Conservation (phyloP, 2,113 vertebrate genomes). For the Lagenorhynchus albirostris region DNA sequence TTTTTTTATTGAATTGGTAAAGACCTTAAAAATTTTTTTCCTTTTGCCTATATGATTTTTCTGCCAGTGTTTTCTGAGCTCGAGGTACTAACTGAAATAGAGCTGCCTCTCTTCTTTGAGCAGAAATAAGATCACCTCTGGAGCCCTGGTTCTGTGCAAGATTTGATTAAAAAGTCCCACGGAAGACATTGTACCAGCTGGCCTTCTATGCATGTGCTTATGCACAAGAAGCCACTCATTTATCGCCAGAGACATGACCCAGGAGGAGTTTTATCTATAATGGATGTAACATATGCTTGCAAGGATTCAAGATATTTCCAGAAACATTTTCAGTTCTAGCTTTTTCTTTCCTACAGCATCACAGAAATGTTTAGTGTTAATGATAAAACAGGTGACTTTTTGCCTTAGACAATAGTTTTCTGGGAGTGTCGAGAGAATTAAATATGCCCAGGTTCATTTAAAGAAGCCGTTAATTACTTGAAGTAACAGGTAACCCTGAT, state of each 20-base stretch:
- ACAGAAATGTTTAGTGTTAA: conserved; percentile 6
- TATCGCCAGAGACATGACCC: neutral
- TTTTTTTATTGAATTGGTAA: conserved; percentile 58
- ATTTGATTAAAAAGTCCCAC: conserved; percentile 73
- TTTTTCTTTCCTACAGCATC: neutral
- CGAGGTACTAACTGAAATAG: conserved; percentile 77
- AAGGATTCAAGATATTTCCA: conserved; percentile 17
- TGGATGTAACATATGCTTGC: neutral
- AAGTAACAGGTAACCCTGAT: neutral
- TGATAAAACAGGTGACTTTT: conserved; percentile 36
- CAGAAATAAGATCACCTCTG: conserved; percentile 69
- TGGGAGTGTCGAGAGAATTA: neutral
- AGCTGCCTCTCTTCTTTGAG: conserved; percentile 59
- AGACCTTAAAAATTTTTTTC: conserved; percentile 41
- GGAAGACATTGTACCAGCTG: conserved; percentile 48
- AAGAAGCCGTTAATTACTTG: neutral
- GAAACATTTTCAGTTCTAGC: neutral
- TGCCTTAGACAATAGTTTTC: neutral
- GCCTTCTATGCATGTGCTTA: conserved; percentile 11
- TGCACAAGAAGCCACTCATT: conserved; percentile 31
- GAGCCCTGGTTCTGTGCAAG: conserved; percentile 45
- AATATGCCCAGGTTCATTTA: neutral
- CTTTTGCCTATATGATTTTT: conserved; percentile 59
- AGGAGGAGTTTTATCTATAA: conserved; percentile 38
- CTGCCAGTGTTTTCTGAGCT: conserved; percentile 60